Conservation (phyloP, 1,140 invertebrate genomes). For the Babylonia areolata region DNA sequence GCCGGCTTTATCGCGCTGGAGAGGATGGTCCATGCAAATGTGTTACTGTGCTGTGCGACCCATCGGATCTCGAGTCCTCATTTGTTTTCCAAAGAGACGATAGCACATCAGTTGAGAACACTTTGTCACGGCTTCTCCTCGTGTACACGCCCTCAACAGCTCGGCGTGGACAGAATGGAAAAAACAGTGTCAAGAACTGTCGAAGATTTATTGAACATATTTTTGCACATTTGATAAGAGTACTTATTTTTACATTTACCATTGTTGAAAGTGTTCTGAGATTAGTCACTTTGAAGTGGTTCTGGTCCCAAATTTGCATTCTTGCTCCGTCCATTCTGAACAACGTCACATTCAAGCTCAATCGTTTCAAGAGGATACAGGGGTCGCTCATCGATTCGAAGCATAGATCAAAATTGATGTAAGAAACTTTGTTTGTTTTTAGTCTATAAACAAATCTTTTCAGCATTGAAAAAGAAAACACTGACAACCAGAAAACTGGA, state of each 20-base stretch:
- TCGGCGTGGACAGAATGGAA: not conserved
- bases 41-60: slow-evolving; percentile 4
- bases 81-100: not conserved
- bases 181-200: not conserved
- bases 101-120: not conserved
- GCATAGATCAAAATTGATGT: not conserved
- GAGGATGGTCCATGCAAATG: not conserved
- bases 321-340: not conserved
- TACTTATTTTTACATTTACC: not conserved
- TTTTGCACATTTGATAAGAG: not conserved
- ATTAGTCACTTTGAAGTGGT: slow-evolving; percentile 1
- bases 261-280: not conserved
- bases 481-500: not conserved
- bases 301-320: not conserved
- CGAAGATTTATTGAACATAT: not conserved
- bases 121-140: not conserved
- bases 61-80: not conserved
- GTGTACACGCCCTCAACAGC: not conserved
- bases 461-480: not conserved
- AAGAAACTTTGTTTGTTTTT: not conserved
- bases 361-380: slow-evolving; percentile 1
- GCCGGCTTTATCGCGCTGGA: not conserved
- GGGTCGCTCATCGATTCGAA: not conserved
- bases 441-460: not conserved
- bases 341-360: not conserved